These are phyloP conservation scores for Smutsia temminckii DNA, from an alignment of 2,797 vertebrate genomes.

Conservation along the genomic window DNA sequence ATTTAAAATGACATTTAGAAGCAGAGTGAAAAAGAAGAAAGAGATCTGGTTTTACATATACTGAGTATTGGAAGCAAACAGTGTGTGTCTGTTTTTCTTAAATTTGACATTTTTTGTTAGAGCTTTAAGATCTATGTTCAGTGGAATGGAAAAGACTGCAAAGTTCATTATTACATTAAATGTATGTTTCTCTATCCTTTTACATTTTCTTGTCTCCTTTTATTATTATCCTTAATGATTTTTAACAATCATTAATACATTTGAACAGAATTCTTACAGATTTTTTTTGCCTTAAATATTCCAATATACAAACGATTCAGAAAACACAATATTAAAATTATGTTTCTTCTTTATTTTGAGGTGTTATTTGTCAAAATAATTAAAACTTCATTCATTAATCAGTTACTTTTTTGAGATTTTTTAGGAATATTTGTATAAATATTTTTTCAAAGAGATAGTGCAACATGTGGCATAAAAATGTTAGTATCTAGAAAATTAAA, in stretches of 20 bases:
- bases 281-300: background rate
- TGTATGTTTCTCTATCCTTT: background rate
- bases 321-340: background rate
- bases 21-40: slow-evolving; percentile 33
- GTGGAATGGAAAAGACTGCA: background rate
- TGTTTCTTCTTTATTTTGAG: background rate
- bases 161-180: background rate
- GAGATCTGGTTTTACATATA: slow-evolving; percentile 24
- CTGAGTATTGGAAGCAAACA: slow-evolving; percentile 5
- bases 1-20: slow-evolving; percentile 43
- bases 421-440: background rate
- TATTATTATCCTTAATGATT: background rate
- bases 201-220: background rate
- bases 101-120: slow-evolving; percentile 48
- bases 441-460: background rate
- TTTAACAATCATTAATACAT: background rate
- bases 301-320: background rate
- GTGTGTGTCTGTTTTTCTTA: slow-evolving; percentile 24
- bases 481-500: background rate
- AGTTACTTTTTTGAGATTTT: background rate
- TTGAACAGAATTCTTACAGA: background rate
- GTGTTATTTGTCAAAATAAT: background rate
- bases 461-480: background rate
- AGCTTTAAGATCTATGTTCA: background rate
- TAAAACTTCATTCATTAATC: background rate